phyloP scores from a whole-genome alignment of 2,888 invertebrate genomes.

The Tubiluchus corallicola region DNA sequence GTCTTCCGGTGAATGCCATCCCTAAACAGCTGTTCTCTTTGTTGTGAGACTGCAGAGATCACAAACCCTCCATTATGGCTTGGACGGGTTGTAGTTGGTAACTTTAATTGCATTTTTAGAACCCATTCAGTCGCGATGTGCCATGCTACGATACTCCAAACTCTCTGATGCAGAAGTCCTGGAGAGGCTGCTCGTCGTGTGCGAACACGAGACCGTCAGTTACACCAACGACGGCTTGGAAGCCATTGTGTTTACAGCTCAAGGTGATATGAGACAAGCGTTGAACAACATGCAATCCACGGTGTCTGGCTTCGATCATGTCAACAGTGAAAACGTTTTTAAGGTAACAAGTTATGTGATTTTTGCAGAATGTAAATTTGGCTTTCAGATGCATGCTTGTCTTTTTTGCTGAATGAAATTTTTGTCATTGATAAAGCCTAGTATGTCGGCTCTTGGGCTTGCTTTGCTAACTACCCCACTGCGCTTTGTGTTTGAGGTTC shows the following conservation, averaged over 20 bases:
- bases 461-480: no score
- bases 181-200: slow-evolving; percentile 55
- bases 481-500: no score
- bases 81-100: no score
- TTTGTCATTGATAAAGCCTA: no score
- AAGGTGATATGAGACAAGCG: slow-evolving; percentile 95
- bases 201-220: slow-evolving; percentile 47
- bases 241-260: slow-evolving; percentile 91
- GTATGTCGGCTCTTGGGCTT: no score
- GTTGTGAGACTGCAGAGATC: no score
- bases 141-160: slow-evolving; percentile 76
- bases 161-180: slow-evolving; percentile 77
- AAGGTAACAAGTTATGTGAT: slow-evolving; percentile 38
- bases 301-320: slow-evolving; percentile 69
- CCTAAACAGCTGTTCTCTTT: no score
- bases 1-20: no score
- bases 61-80: no score
- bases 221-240: slow-evolving; percentile 81
- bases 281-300: slow-evolving; percentile 93
- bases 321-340: slow-evolving; percentile 85
- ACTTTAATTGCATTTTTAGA: no score
- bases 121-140: slow-evolving; percentile 95
- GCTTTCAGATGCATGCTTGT: not conserved
- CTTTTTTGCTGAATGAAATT: slow-evolving; percentile 4
- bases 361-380: not conserved